phyloP scores from a whole-genome alignment of 2,797 vertebrate genomes.

The Gallinago nigripennis region DNA sequence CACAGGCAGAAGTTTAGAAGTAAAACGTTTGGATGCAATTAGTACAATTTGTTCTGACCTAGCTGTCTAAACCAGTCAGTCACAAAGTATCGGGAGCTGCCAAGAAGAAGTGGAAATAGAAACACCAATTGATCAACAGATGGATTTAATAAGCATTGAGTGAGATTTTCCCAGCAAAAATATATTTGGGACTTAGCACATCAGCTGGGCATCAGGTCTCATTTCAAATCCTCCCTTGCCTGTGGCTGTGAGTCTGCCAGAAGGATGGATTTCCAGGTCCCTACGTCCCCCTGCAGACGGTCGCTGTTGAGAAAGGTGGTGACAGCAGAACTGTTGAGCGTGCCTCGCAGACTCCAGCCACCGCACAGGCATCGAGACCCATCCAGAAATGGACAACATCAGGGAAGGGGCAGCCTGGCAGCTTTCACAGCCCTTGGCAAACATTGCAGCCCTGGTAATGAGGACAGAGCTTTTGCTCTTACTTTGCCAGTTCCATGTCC shows the following conservation, averaged over 20 bases:
- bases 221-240: background rate
- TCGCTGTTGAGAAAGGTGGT: background rate
- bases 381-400: background rate
- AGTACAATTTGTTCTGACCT: conserved; percentile 46
- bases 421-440: background rate
- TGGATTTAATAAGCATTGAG: conserved; percentile 13
- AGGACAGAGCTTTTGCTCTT: background rate
- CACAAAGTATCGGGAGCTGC: conserved; percentile 20
- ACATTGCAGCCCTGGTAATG: background rate
- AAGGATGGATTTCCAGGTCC: background rate
- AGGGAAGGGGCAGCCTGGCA: background rate
- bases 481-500: background rate
- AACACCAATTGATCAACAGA: conserved; percentile 18
- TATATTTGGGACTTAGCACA: background rate
- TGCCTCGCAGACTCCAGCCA: background rate
- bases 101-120: conserved; percentile 51
- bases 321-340: background rate
- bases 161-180: background rate
- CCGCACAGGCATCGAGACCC: background rate
- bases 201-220: background rate
- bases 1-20: background rate
- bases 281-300: background rate
- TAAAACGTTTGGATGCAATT: conserved; percentile 41
- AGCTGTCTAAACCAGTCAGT: conserved; percentile 49
- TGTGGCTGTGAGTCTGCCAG: background rate